Evolutionary conservation across 1,140 invertebrate species (phyloP).

Genomic region (Drosophila simulans): DNA sequence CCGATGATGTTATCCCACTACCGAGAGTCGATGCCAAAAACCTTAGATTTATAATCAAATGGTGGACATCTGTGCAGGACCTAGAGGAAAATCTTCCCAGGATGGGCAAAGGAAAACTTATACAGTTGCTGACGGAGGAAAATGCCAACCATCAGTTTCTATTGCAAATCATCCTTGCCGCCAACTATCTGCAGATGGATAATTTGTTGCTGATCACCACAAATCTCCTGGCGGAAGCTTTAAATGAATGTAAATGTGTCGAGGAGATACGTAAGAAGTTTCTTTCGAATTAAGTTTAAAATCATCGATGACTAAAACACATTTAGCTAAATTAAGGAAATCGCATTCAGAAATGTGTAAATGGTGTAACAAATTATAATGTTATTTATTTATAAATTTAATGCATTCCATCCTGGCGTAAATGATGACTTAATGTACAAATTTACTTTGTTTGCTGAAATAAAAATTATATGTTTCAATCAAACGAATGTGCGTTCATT

Average conservation of each 20-base stretch:
- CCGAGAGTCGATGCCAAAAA: slow-evolving; percentile 11
- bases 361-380: no score
- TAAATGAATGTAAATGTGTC: slow-evolving; percentile 2
- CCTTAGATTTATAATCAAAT: slow-evolving; percentile 31
- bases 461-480: background rate
- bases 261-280: background rate
- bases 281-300: no score
- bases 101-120: background rate
- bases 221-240: slow-evolving; percentile 20
- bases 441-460: background rate
- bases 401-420: no score
- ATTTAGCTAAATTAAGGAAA: background rate
- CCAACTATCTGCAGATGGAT: slow-evolving; percentile 44
- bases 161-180: slow-evolving; percentile 31
- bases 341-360: background rate
- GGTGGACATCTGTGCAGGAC: slow-evolving; percentile 10
- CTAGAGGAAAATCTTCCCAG: background rate
- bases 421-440: no score
- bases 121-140: background rate
- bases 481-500: background rate
- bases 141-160: background rate
- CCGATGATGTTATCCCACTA: slow-evolving; percentile 6
- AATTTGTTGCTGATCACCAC: slow-evolving; percentile 16
- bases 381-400: no score
- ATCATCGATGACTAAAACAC: background rate